phyloP scores from a whole-genome alignment of 2,113 vertebrate species.

The Sylvia atricapilla region DNA sequence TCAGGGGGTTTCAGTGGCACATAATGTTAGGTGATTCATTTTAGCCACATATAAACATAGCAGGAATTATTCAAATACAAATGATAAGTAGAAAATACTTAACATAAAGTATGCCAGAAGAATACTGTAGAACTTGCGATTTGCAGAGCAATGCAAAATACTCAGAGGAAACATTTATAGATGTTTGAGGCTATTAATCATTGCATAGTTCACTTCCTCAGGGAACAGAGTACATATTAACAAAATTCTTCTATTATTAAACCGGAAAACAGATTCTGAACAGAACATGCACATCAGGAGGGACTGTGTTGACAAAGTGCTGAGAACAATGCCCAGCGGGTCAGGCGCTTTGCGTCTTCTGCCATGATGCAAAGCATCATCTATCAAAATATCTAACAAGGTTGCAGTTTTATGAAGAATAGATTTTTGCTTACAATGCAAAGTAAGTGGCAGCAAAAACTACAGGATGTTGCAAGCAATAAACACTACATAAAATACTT shows the following conservation, averaged over 20 bases:
- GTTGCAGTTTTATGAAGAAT: background rate
- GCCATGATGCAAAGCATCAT: background rate
- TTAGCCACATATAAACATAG: background rate
- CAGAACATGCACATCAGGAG: background rate
- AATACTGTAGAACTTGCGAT: background rate
- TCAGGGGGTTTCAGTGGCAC: background rate
- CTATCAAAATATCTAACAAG: constrained; percentile 12
- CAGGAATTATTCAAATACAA: background rate
- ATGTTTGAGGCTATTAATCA: constrained; percentile 3
- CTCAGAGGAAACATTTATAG: background rate
- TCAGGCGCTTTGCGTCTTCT: background rate
- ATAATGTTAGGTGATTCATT: background rate
- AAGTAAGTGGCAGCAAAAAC: background rate
- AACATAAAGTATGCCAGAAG: background rate
- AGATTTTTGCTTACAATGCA: background rate
- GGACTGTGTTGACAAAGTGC: background rate
- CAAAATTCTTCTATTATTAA: constrained; percentile 32
- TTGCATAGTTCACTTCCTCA: background rate
- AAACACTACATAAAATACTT: background rate
- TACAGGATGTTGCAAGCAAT: background rate
- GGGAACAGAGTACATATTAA: background rate
- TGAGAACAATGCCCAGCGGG: background rate
- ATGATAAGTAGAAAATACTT: background rate
- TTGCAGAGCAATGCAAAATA: background rate
- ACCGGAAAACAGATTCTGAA: constrained; percentile 15